Percentiles rank a stretch among this genome's conserved stretches.
Evolutionary conservation across 2,797 vertebrate genomes (phyloP).

Genomic region (Ctenosaura bakeri): DNA sequence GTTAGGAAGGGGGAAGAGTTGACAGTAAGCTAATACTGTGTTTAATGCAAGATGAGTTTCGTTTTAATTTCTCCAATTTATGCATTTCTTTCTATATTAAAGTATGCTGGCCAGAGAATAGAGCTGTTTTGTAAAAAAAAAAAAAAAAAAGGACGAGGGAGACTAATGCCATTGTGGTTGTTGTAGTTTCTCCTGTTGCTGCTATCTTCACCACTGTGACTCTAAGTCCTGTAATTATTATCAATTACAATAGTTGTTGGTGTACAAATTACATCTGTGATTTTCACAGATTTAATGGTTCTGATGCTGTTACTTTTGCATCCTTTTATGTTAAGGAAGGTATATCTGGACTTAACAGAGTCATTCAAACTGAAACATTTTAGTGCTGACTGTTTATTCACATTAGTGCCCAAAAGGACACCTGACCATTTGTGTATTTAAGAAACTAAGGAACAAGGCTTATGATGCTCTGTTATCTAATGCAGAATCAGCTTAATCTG

Average conservation of each 20-base stretch:
- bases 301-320: not conserved
- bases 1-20: constrained; percentile 56
- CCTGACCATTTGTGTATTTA: not conserved
- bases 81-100: constrained; percentile 40
- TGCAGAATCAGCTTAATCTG: not conserved
- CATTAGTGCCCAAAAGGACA: not conserved
- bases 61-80: constrained; percentile 23
- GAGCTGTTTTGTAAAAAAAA: too few species aligned
- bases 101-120: constrained; percentile 20
- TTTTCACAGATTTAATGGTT: not conserved
- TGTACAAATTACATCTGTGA: not conserved
- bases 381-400: not conserved
- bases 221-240: not conserved
- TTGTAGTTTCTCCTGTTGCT: not conserved
- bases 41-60: constrained; percentile 60
- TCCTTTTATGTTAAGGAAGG: constrained; percentile 1
- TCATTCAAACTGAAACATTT: constrained; percentile 1
- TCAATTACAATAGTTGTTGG: not conserved
- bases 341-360: not conserved
- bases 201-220: not conserved
- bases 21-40: constrained; percentile 30
- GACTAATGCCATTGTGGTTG: not conserved
- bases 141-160: not conserved
- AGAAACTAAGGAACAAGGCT: not conserved
- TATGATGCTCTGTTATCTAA: not conserved